Base-by-base conservation (phyloP, 2,113 vertebrate genomes). In the Sigmodon hispidus region DNA sequence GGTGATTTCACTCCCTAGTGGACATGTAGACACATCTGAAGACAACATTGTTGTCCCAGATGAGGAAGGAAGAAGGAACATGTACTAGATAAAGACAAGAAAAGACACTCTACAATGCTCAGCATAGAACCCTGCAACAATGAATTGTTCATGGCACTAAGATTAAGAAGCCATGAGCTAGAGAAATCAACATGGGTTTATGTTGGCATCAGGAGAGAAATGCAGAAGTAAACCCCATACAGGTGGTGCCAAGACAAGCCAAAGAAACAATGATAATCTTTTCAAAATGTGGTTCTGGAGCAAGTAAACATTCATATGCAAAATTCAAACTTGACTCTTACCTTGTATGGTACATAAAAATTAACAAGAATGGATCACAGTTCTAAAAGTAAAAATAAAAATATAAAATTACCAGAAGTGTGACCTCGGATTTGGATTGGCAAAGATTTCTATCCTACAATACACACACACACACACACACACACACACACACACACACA, bases 341-440 rank as follows among this genome's bases (percentile, higher is more conserved):
- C 11, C 50, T 73, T 81, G 40, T 19, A 77, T n/a, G 19, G 45
- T 10, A 88, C 26, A 81, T 8, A 92, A 90, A 94, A 77, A 92
- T 91, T 88, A 89, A 77, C 26, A 21, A 52, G 24, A 94, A 79
- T 40, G 40, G 43, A 92, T 70, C 80, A 90, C 11, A 95, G 36
- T 52, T 50, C 40, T 81, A 85, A 75, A 63, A 55, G 43, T 34
- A 85, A 92, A 93, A 40, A 52, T 52, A 80, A 92, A 89, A 52
- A 85, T 45, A 76, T 57, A 75, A 95, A 92, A 95, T 17, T 83
- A 89, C 52, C 61, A 87, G 59, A 94, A 43, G n/a, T 90, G 22
- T 95, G 26, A 90, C 40, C 40, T 40, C 90, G 76, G 26, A 3
- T 43, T 83, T 92, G 76, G 26, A 3, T 43, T 83, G 80, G 72